Conservation (phyloP, 2,888 invertebrate species). For the Thysanoteuthis rhombus region DNA sequence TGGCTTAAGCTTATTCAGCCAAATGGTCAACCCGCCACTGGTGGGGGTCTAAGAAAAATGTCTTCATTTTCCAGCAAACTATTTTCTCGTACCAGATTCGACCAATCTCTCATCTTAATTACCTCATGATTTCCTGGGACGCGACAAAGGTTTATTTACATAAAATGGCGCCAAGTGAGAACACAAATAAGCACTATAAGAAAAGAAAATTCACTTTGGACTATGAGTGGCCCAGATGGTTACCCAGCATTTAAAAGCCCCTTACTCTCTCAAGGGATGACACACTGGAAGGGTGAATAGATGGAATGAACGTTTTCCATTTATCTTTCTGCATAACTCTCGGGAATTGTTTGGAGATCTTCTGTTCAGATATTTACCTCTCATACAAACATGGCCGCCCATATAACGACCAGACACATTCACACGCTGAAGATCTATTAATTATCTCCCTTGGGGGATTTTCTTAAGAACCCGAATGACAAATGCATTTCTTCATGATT, state of each 20-base stretch:
- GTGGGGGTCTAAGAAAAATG: too few species aligned
- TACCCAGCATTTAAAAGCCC: not conserved
- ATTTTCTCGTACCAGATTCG: too few species aligned
- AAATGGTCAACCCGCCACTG: too few species aligned
- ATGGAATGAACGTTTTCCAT: not conserved
- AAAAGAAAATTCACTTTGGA: too few species aligned
- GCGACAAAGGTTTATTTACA: too few species aligned
- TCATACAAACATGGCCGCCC: not conserved
- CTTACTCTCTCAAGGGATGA: not conserved
- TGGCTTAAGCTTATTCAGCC: too few species aligned
- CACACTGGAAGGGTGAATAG: not conserved
- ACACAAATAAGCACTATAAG: too few species aligned
- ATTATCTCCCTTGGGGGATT: slow-evolving; percentile 12
- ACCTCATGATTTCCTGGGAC: too few species aligned
- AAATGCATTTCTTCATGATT: not conserved
- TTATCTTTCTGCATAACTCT: not conserved
- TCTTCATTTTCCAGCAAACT: too few species aligned
- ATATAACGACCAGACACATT: not conserved
- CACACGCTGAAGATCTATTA: not conserved
- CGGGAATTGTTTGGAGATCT: not conserved
- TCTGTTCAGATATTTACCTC: not conserved
- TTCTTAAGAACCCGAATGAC: not conserved
- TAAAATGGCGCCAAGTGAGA: too few species aligned
- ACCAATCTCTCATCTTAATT: too few species aligned
- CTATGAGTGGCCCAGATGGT: too few species aligned